Evolutionary conservation across 2,797 vertebrate species (phyloP).

Genomic region (Neosilurus hyrtlii): DNA sequence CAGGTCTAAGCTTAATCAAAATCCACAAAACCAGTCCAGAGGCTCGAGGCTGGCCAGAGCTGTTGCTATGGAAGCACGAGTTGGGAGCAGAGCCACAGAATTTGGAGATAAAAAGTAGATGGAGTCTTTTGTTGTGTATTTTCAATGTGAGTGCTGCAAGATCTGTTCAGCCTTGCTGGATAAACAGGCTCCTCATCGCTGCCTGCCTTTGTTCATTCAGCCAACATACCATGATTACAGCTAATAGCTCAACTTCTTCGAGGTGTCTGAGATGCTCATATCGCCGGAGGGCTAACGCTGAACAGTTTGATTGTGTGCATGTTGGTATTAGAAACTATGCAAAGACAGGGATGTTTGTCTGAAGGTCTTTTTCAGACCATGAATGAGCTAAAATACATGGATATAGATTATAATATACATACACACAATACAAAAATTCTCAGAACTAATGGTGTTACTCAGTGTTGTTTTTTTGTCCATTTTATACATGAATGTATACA

Average conservation of each 20-base stretch:
- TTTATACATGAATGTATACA: not conserved
- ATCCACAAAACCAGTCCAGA: conserved; percentile 26
- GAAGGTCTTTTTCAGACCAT: conserved; percentile 24
- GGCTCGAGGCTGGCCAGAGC: conserved; percentile 29
- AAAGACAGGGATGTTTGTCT: conserved; percentile 6
- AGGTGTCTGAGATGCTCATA: conserved; percentile 4
- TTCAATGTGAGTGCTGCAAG: conserved; percentile 16
- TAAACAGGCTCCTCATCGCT: conserved; percentile 31
- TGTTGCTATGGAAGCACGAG: conserved; percentile 44
- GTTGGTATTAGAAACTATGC: conserved; percentile 24
- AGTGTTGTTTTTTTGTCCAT: not conserved
- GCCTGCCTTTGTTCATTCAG: conserved; percentile 27
- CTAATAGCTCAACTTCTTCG: conserved; percentile 24
- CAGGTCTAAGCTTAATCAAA: conserved; percentile 17
- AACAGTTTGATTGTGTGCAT: not conserved
- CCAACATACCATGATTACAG: conserved; percentile 30
- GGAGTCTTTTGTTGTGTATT: conserved; percentile 45
- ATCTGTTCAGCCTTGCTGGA: conserved; percentile 34
- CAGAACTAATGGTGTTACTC: conserved; percentile 41
- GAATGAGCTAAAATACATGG: conserved; percentile 43
- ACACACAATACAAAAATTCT: conserved; percentile 61
- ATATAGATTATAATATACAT: conserved; percentile 52
- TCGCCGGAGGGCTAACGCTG: conserved; percentile 1
- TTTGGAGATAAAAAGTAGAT: conserved; percentile 50
- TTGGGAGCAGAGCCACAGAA: conserved; percentile 31